A percentile compares a stretch with the other conserved stretches of the same genome.
Conservation (phyloP, 2,113 vertebrate species). For the Tiliqua scincoides region DNA sequence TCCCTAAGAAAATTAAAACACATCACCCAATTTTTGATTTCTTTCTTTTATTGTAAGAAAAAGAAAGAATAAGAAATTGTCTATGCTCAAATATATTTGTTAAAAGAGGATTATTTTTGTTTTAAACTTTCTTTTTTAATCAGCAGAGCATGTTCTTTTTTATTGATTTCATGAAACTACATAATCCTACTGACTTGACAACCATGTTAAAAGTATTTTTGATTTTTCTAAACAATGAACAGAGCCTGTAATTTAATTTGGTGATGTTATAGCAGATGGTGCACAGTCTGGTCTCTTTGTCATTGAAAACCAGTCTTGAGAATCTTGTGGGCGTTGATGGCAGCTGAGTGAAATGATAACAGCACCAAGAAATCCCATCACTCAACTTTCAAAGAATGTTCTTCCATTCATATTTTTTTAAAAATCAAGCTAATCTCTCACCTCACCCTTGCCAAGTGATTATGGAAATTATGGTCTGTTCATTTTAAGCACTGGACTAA, state of each 20-base stretch:
- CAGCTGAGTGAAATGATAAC: not conserved
- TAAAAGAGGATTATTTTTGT: constrained; percentile 3
- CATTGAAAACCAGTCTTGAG: constrained; percentile 17
- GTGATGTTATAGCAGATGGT: constrained; percentile 22
- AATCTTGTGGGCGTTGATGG: constrained; percentile 32
- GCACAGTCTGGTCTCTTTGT: constrained; percentile 16
- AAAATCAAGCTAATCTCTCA: not conserved
- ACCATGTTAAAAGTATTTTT: constrained; percentile 4
- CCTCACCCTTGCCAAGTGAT: not conserved
- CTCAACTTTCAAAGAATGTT: constrained; percentile 23
- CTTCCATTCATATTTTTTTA: constrained; percentile 11
- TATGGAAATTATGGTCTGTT: not conserved
- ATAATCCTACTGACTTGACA: not conserved
- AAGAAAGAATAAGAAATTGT: not conserved
- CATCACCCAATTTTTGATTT: not conserved
- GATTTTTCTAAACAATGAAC: not conserved
- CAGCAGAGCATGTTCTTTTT: not conserved
- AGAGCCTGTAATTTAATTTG: constrained; percentile 25
- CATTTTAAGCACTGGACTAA: not conserved
- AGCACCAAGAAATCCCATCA: not conserved
- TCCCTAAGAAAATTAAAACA: not conserved
- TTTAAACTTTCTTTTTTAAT: constrained; percentile 1
- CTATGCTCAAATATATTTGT: not conserved
- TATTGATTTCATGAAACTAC: not conserved
- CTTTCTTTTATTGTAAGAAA: not conserved